Conservation (phyloP, 2,113 vertebrate species). For the Hippocampus guttulatus region DNA sequence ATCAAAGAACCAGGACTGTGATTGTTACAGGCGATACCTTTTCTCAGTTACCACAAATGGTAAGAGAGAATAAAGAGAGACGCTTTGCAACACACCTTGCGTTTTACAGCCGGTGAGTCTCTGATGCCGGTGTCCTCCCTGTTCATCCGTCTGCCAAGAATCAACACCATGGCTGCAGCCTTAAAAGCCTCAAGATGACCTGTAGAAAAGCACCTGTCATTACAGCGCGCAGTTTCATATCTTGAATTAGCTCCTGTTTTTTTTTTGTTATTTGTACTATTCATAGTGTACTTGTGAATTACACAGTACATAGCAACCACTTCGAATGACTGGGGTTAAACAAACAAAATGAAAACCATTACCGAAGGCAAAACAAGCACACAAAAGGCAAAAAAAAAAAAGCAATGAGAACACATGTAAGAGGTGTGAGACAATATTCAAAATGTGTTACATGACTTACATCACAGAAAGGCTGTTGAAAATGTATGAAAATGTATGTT, state of each 20-base stretch:
- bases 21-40: background rate
- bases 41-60: background rate
- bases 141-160: conserved; percentile 91
- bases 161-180: conserved; percentile 93
- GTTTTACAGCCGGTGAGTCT: conserved; percentile 93
- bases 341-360: background rate
- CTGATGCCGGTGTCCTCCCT: conserved; percentile 87
- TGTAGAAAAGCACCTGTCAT: conserved; percentile 8
- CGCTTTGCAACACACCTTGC: conserved; percentile 76
- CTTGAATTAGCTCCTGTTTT: background rate
- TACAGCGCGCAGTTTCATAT: background rate
- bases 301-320: conserved; percentile 3
- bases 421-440: background rate
- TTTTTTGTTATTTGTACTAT: background rate
- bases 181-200: conserved; percentile 33
- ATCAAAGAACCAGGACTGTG: too few species aligned
- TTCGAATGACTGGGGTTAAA: conserved; percentile 3
- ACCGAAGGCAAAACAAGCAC: conserved; percentile 30
- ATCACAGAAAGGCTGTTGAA: background rate
- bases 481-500: background rate
- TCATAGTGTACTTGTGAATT: background rate
- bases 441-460: conserved; percentile 1
- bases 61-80: background rate
- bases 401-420: conserved; percentile 9
- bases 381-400: background rate